Base-by-base conservation (phyloP, 2,888 invertebrate species). In the Cabera pusaria region DNA sequence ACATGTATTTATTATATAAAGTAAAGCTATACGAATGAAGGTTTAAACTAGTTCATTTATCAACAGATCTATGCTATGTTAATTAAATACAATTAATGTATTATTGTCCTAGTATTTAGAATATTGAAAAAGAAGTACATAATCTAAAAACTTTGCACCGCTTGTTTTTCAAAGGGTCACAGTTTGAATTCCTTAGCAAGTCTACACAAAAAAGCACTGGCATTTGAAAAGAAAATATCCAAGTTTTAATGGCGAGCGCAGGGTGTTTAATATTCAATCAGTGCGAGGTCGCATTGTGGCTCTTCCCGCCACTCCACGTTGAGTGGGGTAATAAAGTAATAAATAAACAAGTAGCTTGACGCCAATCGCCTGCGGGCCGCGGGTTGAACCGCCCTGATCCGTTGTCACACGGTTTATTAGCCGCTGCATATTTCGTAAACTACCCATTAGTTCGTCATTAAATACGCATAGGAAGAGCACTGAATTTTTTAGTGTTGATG, bases 321-420 rank as follows among this genome's bases (percentile, higher is more conserved):
- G 79, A 81, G 75, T 78, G 73, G 72, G 80, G 76, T 74, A 74
- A 77, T 79, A 82, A 80, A 73, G 77, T 75, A 70, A 78, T 81
- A 80, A 78, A 82, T 83, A 83, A 79, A 76, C 72, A 79, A 82
- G 77, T 66, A 72, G 71, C 55, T 52, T 57, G 64, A 59, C 58
- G 62, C 58, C 58, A 24, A 10, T 58, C 55, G 60, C 56, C 59
- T 31, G 20, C 34, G 10, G 24, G 29, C 41, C 21, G 20, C 29
- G 25, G 12, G 28, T 18, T 21, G 33, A 29, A 28, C 29, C 24
- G 6, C 20, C 24, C 31, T 32, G 32, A 35, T 35, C 35, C 28
- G 19, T 27, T 31, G 35, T 28, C 39, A 28, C 35, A 24, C 31
- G 20, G 17, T 23, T 20, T 33, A 31, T 23, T 32, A 22, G 22